These are phyloP conservation scores for Microhierax caerulescens DNA, from an alignment of 2,797 vertebrate species.

Conservation along the genomic window DNA sequence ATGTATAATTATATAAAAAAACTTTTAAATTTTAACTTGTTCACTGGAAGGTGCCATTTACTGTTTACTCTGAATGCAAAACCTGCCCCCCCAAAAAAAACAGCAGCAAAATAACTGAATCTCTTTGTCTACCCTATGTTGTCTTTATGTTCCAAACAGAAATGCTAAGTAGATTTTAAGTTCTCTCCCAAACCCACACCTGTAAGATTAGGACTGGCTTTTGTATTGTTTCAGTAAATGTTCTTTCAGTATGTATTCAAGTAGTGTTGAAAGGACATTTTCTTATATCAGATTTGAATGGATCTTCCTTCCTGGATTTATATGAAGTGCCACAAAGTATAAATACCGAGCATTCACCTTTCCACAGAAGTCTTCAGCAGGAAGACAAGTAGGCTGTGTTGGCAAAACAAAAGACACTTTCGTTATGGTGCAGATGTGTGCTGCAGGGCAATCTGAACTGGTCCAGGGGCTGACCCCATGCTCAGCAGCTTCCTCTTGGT, in stretches of 20 bases:
- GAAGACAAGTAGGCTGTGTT: background rate
- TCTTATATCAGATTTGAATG: background rate
- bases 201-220: background rate
- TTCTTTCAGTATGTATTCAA: background rate
- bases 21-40: background rate
- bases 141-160: background rate
- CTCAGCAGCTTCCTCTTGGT: background rate
- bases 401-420: background rate
- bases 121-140: background rate
- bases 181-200: background rate
- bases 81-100: background rate
- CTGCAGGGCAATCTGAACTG: accelerated
- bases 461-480: background rate
- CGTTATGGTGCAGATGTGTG: background rate
- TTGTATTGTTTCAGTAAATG: background rate
- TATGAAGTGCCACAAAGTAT: background rate
- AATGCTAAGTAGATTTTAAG: background rate
- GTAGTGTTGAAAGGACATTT: background rate
- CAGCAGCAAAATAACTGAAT: background rate
- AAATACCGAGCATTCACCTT: background rate
- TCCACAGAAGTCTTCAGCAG: background rate
- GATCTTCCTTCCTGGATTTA: background rate
- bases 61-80: background rate
- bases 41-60: background rate
- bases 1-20: background rate